Conservation (phyloP, 1,140 invertebrate genomes). For the Thaumetopoea pityocampa region DNA sequence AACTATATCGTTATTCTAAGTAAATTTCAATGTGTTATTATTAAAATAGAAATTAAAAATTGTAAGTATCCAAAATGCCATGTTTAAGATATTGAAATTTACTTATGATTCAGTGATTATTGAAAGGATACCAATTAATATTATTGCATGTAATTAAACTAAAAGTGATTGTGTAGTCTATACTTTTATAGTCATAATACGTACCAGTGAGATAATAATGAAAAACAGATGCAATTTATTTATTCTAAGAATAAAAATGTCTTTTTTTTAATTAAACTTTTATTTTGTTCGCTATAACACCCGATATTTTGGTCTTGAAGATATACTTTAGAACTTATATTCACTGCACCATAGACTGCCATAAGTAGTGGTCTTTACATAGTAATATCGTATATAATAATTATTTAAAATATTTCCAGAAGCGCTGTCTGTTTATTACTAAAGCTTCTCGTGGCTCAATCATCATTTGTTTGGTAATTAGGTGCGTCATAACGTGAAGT, state of each 20-base stretch:
- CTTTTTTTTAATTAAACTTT: constrained; percentile 19
- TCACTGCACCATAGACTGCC: not conserved
- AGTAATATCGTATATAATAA: too few species aligned
- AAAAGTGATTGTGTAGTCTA: constrained; percentile 6
- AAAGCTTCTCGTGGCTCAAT: too few species aligned
- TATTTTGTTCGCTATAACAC: constrained; percentile 11
- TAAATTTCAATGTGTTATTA: too few species aligned
- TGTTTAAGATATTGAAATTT: too few species aligned
- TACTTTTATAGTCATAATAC: constrained; percentile 25
- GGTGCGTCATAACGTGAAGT: too few species aligned
- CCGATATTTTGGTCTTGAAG: not conserved
- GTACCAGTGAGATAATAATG: constrained; percentile 21
- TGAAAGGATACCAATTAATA: constrained; percentile 3
- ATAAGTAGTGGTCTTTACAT: too few species aligned
- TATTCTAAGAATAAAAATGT: constrained; percentile 67
- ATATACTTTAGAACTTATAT: not conserved
- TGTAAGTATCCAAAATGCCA: too few species aligned
- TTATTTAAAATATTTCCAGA: too few species aligned
- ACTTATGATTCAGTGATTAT: constrained; percentile 8
- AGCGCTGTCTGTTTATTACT: too few species aligned
- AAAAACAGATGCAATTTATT: constrained; percentile 44
- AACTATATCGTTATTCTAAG: constrained; percentile 9
- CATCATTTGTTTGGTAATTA: too few species aligned
- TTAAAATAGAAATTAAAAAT: too few species aligned
- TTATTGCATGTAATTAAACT: constrained; percentile 7